A percentile compares a stretch with the other conserved stretches of the same genome.
Evolutionary conservation across 2,113 vertebrate species (phyloP).

Genomic region (Plestiodon gilberti): DNA sequence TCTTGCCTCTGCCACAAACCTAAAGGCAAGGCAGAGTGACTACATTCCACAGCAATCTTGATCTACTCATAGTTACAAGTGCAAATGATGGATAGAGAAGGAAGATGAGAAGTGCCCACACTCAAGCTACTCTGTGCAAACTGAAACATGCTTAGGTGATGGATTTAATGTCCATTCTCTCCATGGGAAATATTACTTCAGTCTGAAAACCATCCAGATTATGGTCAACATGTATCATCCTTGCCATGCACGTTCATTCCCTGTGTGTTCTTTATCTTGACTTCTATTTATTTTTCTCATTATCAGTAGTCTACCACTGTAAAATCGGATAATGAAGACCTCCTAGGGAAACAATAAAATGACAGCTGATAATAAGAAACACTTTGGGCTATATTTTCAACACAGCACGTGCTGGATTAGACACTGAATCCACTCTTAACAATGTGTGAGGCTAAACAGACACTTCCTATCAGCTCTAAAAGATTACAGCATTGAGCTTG

Average conservation of each 20-base stretch:
- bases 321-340: slow-evolving; percentile 58
- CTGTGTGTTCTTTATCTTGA: slow-evolving; percentile 18
- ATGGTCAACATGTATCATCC: not conserved
- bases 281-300: slow-evolving; percentile 30
- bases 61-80: no score
- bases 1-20: not conserved
- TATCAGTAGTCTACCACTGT: slow-evolving; percentile 26
- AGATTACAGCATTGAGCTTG: slow-evolving; percentile 10
- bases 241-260: not conserved
- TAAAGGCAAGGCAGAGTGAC: not conserved
- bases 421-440: slow-evolving; percentile 6
- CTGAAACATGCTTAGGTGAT: not conserved
- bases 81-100: no score
- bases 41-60: not conserved
- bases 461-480: slow-evolving; percentile 29
- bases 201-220: not conserved
- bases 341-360: slow-evolving; percentile 45
- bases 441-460: slow-evolving; percentile 33
- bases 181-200: fast-evolving
- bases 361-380: slow-evolving; percentile 48
- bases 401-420: slow-evolving; percentile 50
- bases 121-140: no score
- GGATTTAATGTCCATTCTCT: slow-evolving; percentile 2
- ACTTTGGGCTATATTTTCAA: slow-evolving; percentile 57
- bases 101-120: not conserved